Conservation (phyloP, 2,888 invertebrate species). For the Athetis lepigone region DNA sequence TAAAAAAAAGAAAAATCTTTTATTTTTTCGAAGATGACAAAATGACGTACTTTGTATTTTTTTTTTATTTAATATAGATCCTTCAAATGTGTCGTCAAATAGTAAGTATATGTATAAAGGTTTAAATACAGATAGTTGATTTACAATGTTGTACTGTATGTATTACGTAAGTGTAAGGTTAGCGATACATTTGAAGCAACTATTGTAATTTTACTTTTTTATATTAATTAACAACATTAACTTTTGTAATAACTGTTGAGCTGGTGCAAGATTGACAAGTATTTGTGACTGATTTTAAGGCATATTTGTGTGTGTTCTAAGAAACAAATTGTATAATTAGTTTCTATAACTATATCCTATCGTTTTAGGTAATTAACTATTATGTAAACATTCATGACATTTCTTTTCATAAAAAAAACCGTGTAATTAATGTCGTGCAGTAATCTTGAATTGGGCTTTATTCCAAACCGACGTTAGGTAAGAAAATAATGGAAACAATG, state of each 20-base stretch:
- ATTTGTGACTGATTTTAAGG: conserved; percentile 27
- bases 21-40: conserved; percentile 69
- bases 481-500: no score
- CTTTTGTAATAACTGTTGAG: conserved; percentile 47
- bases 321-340: conserved; percentile 1
- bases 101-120: conserved; percentile 59
- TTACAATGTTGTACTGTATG: conserved; percentile 51
- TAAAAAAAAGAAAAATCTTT: conserved; percentile 71
- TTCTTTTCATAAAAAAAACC: no score
- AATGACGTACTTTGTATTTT: conserved; percentile 58
- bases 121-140: conserved; percentile 51
- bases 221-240: conserved; percentile 59
- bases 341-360: no score
- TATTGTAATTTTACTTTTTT: conserved; percentile 60
- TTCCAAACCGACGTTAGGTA: no score
- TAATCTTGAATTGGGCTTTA: no score
- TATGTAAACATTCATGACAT: no score
- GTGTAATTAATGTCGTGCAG: no score
- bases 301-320: not conserved
- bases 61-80: conserved; percentile 57
- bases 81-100: conserved; percentile 63
- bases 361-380: no score
- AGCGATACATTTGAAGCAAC: conserved; percentile 63
- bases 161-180: conserved; percentile 47
- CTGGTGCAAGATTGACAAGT: conserved; percentile 38